Conservation (phyloP, 2,113 vertebrate genomes). For the Hypanus sabinus region DNA sequence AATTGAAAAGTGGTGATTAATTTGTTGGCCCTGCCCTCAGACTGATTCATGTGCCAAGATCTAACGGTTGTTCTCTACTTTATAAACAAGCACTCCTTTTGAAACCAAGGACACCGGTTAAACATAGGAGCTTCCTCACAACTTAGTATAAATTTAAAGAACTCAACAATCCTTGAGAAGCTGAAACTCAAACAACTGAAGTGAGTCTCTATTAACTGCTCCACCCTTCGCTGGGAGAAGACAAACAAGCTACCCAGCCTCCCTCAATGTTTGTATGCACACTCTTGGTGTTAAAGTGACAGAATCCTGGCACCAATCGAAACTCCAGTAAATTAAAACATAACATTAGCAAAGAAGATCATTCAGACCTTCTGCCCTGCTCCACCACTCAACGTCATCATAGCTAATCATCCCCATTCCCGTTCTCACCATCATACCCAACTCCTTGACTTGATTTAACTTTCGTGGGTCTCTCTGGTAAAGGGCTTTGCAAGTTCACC, state of each 20-base stretch:
- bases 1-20: neutral
- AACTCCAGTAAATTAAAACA: too few species aligned
- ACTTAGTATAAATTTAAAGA: neutral
- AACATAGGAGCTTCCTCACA: neutral
- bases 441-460: too few species aligned
- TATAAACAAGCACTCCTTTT: conserved; percentile 25
- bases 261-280: neutral
- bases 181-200: neutral
- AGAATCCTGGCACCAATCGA: neutral
- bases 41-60: neutral
- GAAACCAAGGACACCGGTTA: neutral
- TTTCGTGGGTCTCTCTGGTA: too few species aligned
- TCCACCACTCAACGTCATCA: too few species aligned
- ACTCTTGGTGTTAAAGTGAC: too few species aligned
- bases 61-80: neutral
- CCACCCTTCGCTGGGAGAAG: neutral
- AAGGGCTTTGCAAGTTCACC: too few species aligned
- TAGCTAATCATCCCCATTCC: too few species aligned
- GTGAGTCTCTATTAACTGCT: neutral
- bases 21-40: neutral
- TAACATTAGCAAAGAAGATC: too few species aligned
- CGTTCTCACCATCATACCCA: too few species aligned
- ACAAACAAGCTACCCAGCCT: neutral
- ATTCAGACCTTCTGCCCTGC: too few species aligned
- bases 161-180: too few species aligned